A percentile compares a stretch with the other conserved stretches of the same genome.
Conservation (phyloP, 2,797 vertebrate species). For the Argyrosomus regius region DNA sequence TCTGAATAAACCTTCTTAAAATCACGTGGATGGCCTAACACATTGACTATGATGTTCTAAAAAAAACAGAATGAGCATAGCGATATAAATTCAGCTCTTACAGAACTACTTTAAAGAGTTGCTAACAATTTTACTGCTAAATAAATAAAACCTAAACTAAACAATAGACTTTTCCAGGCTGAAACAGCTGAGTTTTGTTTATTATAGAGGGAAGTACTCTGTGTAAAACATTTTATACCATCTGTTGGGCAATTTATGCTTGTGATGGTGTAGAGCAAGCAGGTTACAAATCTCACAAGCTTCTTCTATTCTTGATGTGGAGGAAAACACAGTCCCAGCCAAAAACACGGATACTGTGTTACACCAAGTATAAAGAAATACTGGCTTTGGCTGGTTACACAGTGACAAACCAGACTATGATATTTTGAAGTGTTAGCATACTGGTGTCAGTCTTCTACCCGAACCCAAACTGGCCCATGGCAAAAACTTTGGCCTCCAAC, state of each 20-base stretch:
- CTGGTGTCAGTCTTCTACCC: neutral
- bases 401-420: neutral
- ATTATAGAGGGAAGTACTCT: conserved; percentile 4
- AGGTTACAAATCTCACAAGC: conserved; percentile 34
- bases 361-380: neutral
- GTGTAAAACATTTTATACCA: conserved; percentile 38
- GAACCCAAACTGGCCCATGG: neutral
- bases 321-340: neutral
- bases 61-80: neutral
- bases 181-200: conserved; percentile 36
- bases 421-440: neutral
- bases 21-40: neutral
- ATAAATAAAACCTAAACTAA: conserved; percentile 24
- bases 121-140: neutral
- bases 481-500: neutral
- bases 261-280: conserved; percentile 33
- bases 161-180: conserved; percentile 1
- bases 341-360: neutral
- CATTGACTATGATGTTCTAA: neutral
- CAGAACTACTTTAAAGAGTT: conserved; percentile 12
- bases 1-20: conserved; percentile 6
- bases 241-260: conserved; percentile 52
- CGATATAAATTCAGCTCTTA: conserved; percentile 7
- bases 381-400: neutral
- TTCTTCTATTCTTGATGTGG: conserved; percentile 5